Evolutionary conservation across 2,113 vertebrate genomes (phyloP).

Genomic region (Sphaerodactylus townsendi): DNA sequence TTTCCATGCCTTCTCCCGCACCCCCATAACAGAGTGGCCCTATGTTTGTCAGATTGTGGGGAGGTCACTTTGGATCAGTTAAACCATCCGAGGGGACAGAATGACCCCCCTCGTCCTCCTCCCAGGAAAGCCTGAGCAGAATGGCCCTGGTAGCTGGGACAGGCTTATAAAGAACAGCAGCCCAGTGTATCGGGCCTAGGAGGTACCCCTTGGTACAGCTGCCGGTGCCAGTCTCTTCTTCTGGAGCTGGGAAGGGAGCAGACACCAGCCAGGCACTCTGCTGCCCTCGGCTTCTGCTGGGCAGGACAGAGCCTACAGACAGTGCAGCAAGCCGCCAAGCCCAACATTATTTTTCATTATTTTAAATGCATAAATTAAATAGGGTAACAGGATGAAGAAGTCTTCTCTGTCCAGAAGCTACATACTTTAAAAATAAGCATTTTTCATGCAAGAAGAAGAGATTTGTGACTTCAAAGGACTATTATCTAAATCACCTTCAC

Average conservation of each 20-base stretch:
- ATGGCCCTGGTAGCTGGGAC: constrained; percentile 11
- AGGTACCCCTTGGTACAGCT: constrained; percentile 36
- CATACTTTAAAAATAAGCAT: too few relatives aligned
- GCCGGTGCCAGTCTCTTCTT: constrained; percentile 29
- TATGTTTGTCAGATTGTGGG: too few relatives aligned
- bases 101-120: too few relatives aligned
- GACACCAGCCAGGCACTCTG: fast-evolving
- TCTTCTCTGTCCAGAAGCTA: too few relatives aligned
- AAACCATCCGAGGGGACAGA: too few relatives aligned
- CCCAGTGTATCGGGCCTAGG: constrained; percentile 35
- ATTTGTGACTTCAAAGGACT: not conserved
- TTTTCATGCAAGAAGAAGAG: not conserved
- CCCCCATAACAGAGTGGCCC: too few relatives aligned
- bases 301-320: fast-evolving
- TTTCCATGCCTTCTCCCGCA: too few relatives aligned
- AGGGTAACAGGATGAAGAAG: not conserved
- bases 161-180: constrained; percentile 53
- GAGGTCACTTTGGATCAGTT: too few relatives aligned
- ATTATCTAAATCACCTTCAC: not conserved
- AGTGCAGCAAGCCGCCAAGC: not conserved
- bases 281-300: not conserved
- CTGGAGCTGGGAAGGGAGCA: constrained; percentile 30
- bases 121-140: constrained; percentile 38
- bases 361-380: not conserved
- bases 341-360: not conserved